Evolutionary conservation across 1,140 invertebrate species (phyloP), one percentile per base, ranked within the genome.

Genomic region (Anastrepha ludens): DNA sequence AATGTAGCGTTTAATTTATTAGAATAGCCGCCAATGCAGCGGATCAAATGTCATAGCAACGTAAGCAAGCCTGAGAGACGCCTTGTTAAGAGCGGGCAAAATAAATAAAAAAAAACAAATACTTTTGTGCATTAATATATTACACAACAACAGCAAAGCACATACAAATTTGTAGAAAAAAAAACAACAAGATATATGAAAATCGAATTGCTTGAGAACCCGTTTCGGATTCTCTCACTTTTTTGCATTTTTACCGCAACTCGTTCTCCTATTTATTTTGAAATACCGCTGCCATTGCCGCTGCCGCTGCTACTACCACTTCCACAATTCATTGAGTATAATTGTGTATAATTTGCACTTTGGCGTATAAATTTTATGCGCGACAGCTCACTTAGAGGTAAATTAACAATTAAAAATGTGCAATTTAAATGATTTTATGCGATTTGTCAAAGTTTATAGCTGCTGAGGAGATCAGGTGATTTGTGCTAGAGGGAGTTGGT

Each of bases 1-100:
- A 81, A 81, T 81, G 50, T 55, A 55, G 47, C 74, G 47, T 81
- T 81, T 81, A 81, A 81, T 81, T 81, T 81, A 81, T 81, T 81
- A 81, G 74, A 81, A 81, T 81, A n/a, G 74, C 74, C 17, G 47
- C 74, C 29, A 81, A 20, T 81, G 74, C 74, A 50, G 17, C 44
- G 74, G 74, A 81, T 81, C 74, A 81, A 81, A 81, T 81, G 74
- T 81, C 74, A 81, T n/a, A 81, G 15, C 64, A 67, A 20, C 64
- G 29, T n/a, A 55, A 29, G 9, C 47, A 15, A 47, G n/a, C 47
- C 50, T 50, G 47, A 8, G 47, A 0, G 20, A 55, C 74, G 47
- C 74, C 11, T 50, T 13, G 15, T 55, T 20, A n/a, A 5, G 41
- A 7, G 41, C 41, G 6, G 6, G 47, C 0, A 81, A 50, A 81